Evolutionary conservation across 2,113 vertebrate genomes (phyloP), one percentile per base, ranked within the genome.

Genomic region (Mesoclemmys tuberculata): DNA sequence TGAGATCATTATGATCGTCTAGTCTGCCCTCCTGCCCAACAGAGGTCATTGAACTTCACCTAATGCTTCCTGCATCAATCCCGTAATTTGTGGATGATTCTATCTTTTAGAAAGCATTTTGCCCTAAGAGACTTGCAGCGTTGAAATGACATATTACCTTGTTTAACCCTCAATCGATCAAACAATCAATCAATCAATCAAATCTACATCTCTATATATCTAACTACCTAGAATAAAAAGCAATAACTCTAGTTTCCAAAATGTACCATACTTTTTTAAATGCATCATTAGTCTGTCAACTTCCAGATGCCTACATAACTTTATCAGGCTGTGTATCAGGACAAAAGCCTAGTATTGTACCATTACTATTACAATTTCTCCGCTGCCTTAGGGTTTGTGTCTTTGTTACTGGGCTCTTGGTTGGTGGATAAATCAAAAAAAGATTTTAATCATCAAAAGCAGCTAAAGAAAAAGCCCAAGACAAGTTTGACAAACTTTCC

Each of bases 381-480:
- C 82, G 16, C 58, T 88, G 71, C 80, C 80, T 80, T 80, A 41
- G 48, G 26, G 81, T 35, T 94, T 54, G 0, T 10, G 58, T 85
- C 82, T 48, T 8, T 90, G 88, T 85, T 46, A 87, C 0, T 86
- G 81, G 88, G 22, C 82, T 84, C 90, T 27, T 44, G 54, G 81
- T 93, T 95, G 95, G 93, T 87, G 90, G 95, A 84, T 84, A 78
- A 95, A 94, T 58, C 38, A 74, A 90, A 84, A 84, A 79, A 10
- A 35, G 56, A 82, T 91, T 84, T 92, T 94, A 95, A 96, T 89
- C 46, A 90, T 44, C 85, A 97, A 97, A 92, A 61, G 21, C 31
- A 97, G 95, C 93, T 95, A 90, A 95, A 88, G 75, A 93, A 94
- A 96, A 97, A 74, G 54, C 64, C 68, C 88, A 95, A 90, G 85